phyloP scores from a whole-genome alignment of 2,888 invertebrate species.

The Amphipoea oculea region DNA sequence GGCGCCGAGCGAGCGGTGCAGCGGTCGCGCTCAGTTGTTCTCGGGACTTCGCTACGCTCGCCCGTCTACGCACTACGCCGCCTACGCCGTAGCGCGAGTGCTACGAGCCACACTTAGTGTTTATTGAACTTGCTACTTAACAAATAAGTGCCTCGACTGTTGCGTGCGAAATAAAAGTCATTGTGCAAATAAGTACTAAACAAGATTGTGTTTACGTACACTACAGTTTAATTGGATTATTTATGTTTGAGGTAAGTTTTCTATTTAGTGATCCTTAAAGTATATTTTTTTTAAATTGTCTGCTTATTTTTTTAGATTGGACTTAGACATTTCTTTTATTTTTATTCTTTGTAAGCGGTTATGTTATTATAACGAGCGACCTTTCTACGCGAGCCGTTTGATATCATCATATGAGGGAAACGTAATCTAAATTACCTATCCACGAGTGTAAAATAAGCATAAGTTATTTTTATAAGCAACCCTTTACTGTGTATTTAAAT shows the following conservation, averaged over 20 bases:
- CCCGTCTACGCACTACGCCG: constrained; percentile 67
- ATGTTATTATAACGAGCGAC: constrained; percentile 35
- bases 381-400: constrained; percentile 17
- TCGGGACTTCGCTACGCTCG: constrained; percentile 74
- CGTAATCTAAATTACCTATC: constrained; percentile 30
- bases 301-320: neutral
- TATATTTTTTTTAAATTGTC: neutral
- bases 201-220: constrained; percentile 58
- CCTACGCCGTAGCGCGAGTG: constrained; percentile 69
- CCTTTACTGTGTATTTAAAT: constrained; percentile 30
- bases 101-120: constrained; percentile 68
- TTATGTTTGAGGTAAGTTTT: constrained; percentile 59
- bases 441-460: constrained; percentile 44
- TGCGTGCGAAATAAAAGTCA: constrained; percentile 56
- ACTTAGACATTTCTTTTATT: constrained; percentile 1
- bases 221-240: constrained; percentile 61
- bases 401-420: constrained; percentile 35
- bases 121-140: constrained; percentile 67
- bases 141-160: constrained; percentile 63
- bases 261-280: constrained; percentile 1
- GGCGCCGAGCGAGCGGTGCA: constrained; percentile 72
- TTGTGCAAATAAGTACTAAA: constrained; percentile 58
- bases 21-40: constrained; percentile 77
- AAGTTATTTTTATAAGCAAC: constrained; percentile 41
- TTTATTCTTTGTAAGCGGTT: neutral